phyloP scores from a whole-genome alignment of 92 coral and sea anemone genomes.

The Metridium senile region DNA sequence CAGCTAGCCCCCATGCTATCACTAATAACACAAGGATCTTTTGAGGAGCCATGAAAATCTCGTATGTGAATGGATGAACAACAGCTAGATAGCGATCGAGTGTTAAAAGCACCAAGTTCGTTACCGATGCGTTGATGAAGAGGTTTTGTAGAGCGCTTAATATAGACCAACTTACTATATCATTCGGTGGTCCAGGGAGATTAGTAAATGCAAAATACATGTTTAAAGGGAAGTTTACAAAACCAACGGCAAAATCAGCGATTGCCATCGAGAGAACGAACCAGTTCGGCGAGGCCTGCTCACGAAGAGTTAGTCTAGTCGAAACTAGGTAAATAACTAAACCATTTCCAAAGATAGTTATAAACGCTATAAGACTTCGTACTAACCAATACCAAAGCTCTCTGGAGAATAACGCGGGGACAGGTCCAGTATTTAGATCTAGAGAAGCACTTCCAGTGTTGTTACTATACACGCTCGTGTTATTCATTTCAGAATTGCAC shows the following conservation, averaged over 20 bases:
- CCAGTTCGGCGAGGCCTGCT: conserved; percentile 49
- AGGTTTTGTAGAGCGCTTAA: conserved; percentile 24
- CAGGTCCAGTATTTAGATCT: no score
- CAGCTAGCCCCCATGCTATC: conserved; percentile 33
- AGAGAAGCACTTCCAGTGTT: neutral
- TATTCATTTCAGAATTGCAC: neutral
- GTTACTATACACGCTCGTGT: neutral
- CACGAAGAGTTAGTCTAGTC: conserved; percentile 26
- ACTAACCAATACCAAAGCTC: conserved; percentile 39
- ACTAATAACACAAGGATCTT: neutral
- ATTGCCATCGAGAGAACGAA: conserved; percentile 42
- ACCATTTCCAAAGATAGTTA: conserved; percentile 48
- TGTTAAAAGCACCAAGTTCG: conserved; percentile 28
- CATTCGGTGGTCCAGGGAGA: neutral
- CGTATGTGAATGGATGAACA: conserved; percentile 46
- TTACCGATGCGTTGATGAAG: conserved; percentile 30
- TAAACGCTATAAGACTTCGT: conserved; percentile 35
- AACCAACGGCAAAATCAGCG: conserved; percentile 40
- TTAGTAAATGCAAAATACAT: conserved; percentile 18
- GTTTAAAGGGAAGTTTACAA: conserved; percentile 27
- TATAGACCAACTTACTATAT: neutral
- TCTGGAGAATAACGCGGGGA: conserved; percentile 21
- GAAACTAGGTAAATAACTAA: conserved; percentile 40
- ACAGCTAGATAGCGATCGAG: conserved; percentile 41
- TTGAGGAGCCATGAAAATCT: conserved; percentile 23